These are phyloP conservation scores for Calosoma granatense DNA, from an alignment of 1,140 invertebrate genomes.

Conservation along the genomic window DNA sequence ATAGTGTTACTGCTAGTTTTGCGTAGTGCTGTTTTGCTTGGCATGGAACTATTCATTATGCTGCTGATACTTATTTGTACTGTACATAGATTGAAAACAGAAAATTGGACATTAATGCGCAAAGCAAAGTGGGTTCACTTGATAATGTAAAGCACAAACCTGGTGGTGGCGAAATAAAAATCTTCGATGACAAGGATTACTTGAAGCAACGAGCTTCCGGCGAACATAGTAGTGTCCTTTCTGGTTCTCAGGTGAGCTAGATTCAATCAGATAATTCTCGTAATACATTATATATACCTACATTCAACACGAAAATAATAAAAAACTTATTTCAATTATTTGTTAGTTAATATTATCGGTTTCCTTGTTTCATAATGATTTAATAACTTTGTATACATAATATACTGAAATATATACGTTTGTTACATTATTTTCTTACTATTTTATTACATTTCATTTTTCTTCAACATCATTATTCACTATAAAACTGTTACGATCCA, in stretches of 20 bases:
- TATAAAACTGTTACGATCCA: too few species aligned
- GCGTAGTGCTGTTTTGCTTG: not conserved
- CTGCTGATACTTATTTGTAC: slow-evolving; percentile 14
- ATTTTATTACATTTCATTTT: too few species aligned
- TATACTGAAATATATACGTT: too few species aligned
- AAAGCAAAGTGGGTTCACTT: slow-evolving; percentile 82
- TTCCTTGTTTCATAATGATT: too few species aligned
- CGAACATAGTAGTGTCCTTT: slow-evolving; percentile 48
- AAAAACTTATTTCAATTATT: not conserved
- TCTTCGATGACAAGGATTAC: slow-evolving; percentile 91
- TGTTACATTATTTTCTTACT: too few species aligned
- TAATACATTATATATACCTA: not conserved
- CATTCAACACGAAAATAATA: slow-evolving; percentile 2
- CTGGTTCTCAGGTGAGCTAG: slow-evolving; percentile 57
- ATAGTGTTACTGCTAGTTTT: too few species aligned
- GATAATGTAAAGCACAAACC: slow-evolving; percentile 91
- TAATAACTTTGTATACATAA: too few species aligned
- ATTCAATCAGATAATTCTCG: not conserved
- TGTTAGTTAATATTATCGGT: not conserved
- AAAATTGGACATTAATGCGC: slow-evolving; percentile 75
- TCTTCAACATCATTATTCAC: too few species aligned
- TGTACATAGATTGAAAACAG: slow-evolving; percentile 72
- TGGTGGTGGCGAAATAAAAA: slow-evolving; percentile 86
- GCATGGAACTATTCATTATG: not conserved
- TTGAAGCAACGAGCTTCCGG: slow-evolving; percentile 67